Conservation (phyloP, 1,140 invertebrate genomes). For the Drosophila dunni region DNA sequence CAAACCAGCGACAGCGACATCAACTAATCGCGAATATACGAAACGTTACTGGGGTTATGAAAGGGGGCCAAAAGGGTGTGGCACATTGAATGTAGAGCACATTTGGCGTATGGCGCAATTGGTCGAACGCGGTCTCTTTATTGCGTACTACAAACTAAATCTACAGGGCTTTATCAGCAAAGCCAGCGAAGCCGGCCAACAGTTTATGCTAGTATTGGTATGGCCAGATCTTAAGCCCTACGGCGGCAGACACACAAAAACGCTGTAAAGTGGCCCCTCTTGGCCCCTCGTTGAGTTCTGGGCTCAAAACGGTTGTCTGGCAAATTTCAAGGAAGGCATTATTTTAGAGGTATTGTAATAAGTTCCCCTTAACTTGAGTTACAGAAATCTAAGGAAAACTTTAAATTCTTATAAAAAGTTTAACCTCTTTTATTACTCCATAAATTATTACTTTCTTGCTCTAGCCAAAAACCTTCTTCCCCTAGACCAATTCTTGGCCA, state of each 20-base stretch:
- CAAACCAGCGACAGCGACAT: constrained; percentile 26
- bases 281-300: neutral
- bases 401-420: no score
- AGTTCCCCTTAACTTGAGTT: neutral
- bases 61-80: neutral
- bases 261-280: constrained; percentile 48
- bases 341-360: neutral
- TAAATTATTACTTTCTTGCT: no score
- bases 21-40: constrained; percentile 41
- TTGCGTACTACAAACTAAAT: constrained; percentile 43
- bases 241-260: constrained; percentile 43
- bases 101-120: constrained; percentile 67
- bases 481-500: neutral
- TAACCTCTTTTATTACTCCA: no score
- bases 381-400: no score
- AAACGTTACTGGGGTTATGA: neutral
- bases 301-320: neutral
- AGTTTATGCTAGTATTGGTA: neutral
- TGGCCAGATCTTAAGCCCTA: constrained; percentile 55
- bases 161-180: constrained; percentile 50
- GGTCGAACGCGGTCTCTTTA: constrained; percentile 64
- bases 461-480: no score
- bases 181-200: constrained; percentile 26
- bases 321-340: neutral
- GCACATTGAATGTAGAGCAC: constrained; percentile 20